Evolutionary conservation across 2,888 invertebrate genomes (phyloP), one percentile per base, ranked within the genome.

Genomic region (Bhutanitis thaidina): DNA sequence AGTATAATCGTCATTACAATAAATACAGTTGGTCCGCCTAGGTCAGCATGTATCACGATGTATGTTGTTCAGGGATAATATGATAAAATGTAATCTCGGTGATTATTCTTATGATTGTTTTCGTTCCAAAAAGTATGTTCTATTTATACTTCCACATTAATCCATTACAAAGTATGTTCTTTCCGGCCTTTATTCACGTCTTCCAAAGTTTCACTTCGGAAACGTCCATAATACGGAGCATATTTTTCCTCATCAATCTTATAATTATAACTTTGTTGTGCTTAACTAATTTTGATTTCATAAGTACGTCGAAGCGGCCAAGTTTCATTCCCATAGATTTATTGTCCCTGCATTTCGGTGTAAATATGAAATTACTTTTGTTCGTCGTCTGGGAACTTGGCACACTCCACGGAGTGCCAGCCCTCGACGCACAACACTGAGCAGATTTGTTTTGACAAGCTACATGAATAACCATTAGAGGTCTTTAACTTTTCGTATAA

Each of bases 401-500:
- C 34, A 12, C 34, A 34, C 12, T 34, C 12, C 7, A 1, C 34
- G 34, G 7, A 12, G 16, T 10, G 32, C 8, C 27, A 3, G 34
- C 35, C 25, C 15, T 34, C 29, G 32, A 13, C 34, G 34, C 44
- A n/a, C 35, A 35, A 30, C 43, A 13, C 32, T 15, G 29, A 43
- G 13, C 43, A 35, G 43, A 43, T 29, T 45, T 45, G 45, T 45
- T 45, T 14, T 45, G 45, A 45, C 45, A 45, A 27, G 45, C 37
- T 29, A 45, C 45, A 45, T 45, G 45, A 45, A 45, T 45, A 45
- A 45, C 37, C 45, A 45, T 45, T 45, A 45, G 45, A 9, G n/a
- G 36, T 29, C 35, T 35, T 35, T 15, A 36, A 44, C 44, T 44
- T 44, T 44, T 12, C 36, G 36, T 35, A 44, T 44, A 44, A 35